These are phyloP conservation scores for Leptinotarsa tumamoca DNA, from an alignment of 2,888 invertebrate genomes.

Conservation along the genomic window DNA sequence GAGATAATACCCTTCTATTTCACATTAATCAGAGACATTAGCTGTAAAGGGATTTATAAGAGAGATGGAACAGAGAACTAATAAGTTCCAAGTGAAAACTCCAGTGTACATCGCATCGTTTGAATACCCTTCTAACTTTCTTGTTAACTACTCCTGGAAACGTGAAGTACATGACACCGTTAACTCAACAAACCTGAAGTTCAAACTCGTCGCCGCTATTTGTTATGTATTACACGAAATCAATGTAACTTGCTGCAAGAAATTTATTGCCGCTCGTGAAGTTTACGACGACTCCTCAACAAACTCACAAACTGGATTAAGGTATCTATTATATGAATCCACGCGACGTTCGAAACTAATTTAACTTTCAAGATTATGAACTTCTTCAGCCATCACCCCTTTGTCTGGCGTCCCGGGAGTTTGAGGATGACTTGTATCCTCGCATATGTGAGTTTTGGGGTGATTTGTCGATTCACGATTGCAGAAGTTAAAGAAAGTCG, in stretches of 20 bases:
- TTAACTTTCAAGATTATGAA: slow-evolving; percentile 41
- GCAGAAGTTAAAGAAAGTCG: neutral
- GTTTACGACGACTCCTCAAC: slow-evolving; percentile 33
- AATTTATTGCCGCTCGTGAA: slow-evolving; percentile 34
- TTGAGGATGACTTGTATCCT: neutral
- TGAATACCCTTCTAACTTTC: neutral
- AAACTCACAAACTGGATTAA: slow-evolving; percentile 36
- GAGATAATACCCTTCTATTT: too few relatives aligned
- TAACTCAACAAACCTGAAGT: neutral
- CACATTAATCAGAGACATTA: too few relatives aligned
- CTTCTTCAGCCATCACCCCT: slow-evolving; percentile 21
- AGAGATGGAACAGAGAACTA: too few relatives aligned
- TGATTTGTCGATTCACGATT: slow-evolving; percentile 10
- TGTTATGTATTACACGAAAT: slow-evolving; percentile 27
- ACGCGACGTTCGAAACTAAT: slow-evolving; percentile 45
- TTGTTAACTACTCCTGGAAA: neutral
- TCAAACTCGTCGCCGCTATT: neutral
- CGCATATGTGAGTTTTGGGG: neutral
- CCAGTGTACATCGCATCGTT: neutral
- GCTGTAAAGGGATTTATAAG: too few relatives aligned
- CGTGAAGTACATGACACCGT: neutral
- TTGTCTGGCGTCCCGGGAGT: neutral
- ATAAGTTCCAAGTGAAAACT: too few relatives aligned
- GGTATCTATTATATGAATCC: slow-evolving; percentile 39
- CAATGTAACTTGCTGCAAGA: slow-evolving; percentile 17